Conservation (phyloP, 35 echinoderm and acorn worm species). For the Ophiothrix spiculata region DNA sequence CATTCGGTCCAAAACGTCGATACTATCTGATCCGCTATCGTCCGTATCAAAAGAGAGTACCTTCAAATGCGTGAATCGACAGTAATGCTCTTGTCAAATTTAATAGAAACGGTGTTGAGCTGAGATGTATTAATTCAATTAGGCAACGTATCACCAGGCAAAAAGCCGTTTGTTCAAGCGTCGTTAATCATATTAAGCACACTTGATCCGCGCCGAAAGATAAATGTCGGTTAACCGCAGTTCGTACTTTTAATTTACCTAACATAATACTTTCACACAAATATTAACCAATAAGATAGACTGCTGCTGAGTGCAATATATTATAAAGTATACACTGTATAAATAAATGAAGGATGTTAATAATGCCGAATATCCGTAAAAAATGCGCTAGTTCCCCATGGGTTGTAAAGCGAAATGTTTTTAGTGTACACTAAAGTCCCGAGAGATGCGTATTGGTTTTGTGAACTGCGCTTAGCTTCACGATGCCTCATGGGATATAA, state of each 20-base stretch:
- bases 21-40: background rate
- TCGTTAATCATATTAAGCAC: background rate
- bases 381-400: background rate
- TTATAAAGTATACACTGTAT: background rate
- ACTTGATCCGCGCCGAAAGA: constrained; percentile 1
- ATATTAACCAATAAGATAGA: background rate
- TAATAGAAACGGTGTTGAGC: background rate
- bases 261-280: background rate
- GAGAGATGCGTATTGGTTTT: background rate
- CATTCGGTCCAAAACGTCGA: background rate
- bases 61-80: background rate
- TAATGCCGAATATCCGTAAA: background rate
- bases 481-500: background rate
- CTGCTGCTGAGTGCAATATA: background rate
- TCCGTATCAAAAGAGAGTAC: background rate
- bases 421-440: background rate
- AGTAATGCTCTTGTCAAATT: background rate
- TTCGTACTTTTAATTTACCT: background rate
- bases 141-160: background rate
- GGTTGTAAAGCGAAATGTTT: background rate
- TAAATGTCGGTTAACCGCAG: background rate
- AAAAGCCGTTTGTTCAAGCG: constrained; percentile 6
- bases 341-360: background rate
- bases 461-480: background rate
- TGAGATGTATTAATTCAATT: background rate